Evolutionary conservation across 2,113 vertebrate species (phyloP), one percentile per base, ranked within the genome.

Genomic region (Chauna torquata): DNA sequence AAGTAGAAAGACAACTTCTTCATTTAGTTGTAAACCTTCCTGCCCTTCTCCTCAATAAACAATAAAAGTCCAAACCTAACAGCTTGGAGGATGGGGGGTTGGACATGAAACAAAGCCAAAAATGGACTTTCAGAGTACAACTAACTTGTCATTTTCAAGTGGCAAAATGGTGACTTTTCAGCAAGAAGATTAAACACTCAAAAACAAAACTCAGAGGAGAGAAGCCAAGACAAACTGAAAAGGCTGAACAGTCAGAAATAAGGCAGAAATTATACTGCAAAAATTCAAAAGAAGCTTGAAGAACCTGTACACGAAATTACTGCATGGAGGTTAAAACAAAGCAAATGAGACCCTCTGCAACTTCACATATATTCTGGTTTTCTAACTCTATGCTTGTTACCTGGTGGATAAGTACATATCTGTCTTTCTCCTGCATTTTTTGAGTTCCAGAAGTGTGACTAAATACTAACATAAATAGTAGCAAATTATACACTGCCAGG

Each of bases 391-490:
- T 20, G 49, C 70, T 34, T 50, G 24, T 45, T 57, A 95, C 83
- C 88, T 87, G 66, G 52, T 85, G 24, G 70, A 11, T 94, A 97
- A 94, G 16, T 87, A 64, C 17, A 94, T 16, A 61, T 71, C 90
- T 95, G 78, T 68, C 86, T 92, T 70, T 93, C 69, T 84, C 64
- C n/a, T 79, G 65, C 76, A 84, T 76, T 97, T 95, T 93, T 78
- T 77, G 64, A 93, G 45, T 80, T 88, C 74, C 70, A 85, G 30
- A 94, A 94, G 45, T 88, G 78, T 89, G 89, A 97, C 78, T 94
- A 86, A 97, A 97, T 42, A 87, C 86, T 75, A 95, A 85, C 89
- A 91, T 69, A 92, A 96, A 94, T 82, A 97, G 92, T 66, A 91
- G 45, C 70, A 94, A 97, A 95, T 97, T 90, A 95, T 50, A 96